Conservation (phyloP, 2,797 vertebrate genomes). For the Todus mexicanus region DNA sequence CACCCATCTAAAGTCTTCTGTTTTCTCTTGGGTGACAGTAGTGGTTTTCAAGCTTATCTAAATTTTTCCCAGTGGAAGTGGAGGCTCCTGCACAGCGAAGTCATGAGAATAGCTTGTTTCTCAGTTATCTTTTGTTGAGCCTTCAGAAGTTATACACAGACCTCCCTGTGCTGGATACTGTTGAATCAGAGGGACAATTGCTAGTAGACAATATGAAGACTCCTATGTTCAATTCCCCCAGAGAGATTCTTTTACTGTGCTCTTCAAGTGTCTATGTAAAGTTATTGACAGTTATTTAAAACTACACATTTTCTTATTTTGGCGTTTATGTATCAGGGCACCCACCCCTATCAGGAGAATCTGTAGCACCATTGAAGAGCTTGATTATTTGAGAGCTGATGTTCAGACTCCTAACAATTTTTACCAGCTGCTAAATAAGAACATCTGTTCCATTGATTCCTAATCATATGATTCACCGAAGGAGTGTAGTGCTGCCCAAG, state of each 20-base stretch:
- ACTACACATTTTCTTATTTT: background rate
- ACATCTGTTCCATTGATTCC: background rate
- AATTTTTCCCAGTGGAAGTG: constrained; percentile 17
- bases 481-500: background rate
- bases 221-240: background rate
- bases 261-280: background rate
- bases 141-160: background rate
- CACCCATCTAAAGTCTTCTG: background rate
- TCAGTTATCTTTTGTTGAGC: constrained; percentile 16
- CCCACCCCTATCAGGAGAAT: background rate
- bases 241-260: background rate
- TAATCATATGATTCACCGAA: background rate
- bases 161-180: background rate
- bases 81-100: background rate
- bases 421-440: background rate
- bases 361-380: background rate
- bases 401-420: background rate
- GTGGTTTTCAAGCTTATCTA: constrained; percentile 30
- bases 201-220: background rate
- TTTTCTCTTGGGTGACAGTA: constrained; percentile 3
- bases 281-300: background rate
- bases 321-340: background rate
- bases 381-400: background rate
- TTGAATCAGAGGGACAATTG: background rate
- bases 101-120: constrained; percentile 4